Conservation (phyloP, 2,113 vertebrate genomes). For the Elaphurus davidianus region DNA sequence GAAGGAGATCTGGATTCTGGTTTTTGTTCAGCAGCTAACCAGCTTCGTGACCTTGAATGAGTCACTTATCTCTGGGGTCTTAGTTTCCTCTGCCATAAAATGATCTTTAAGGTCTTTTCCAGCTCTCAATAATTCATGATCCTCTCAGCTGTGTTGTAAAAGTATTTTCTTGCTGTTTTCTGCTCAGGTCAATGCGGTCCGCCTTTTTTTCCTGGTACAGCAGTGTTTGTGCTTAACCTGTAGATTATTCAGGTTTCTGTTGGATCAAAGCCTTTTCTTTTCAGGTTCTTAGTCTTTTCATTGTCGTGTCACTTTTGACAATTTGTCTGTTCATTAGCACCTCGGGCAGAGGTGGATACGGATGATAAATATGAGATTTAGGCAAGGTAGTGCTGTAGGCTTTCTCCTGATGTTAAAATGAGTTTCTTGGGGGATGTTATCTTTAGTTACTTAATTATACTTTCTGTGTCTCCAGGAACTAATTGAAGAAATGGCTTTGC, state of each 20-base stretch:
- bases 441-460: slow-evolving; percentile 53
- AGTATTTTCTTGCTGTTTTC: neutral
- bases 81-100: neutral
- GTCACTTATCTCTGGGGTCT: neutral
- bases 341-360: neutral
- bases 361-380: neutral
- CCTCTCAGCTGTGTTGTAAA: neutral
- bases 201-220: no score
- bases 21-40: slow-evolving; percentile 2
- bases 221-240: neutral
- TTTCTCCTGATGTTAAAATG: slow-evolving; percentile 25
- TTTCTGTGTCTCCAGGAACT: slow-evolving; percentile 23
- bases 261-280: neutral
- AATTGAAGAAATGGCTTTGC: neutral
- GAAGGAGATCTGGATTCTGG: slow-evolving; percentile 11
- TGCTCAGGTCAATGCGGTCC: neutral
- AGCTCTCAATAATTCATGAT: neutral
- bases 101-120: neutral
- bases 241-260: neutral
- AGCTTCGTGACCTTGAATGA: neutral
- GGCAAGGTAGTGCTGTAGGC: neutral
- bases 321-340: slow-evolving; percentile 37
- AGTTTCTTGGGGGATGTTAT: slow-evolving; percentile 54
- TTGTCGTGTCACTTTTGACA: neutral
- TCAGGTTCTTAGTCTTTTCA: neutral